Evolutionary conservation across 2,797 vertebrate genomes (phyloP).

Genomic region (Nasua narica): DNA sequence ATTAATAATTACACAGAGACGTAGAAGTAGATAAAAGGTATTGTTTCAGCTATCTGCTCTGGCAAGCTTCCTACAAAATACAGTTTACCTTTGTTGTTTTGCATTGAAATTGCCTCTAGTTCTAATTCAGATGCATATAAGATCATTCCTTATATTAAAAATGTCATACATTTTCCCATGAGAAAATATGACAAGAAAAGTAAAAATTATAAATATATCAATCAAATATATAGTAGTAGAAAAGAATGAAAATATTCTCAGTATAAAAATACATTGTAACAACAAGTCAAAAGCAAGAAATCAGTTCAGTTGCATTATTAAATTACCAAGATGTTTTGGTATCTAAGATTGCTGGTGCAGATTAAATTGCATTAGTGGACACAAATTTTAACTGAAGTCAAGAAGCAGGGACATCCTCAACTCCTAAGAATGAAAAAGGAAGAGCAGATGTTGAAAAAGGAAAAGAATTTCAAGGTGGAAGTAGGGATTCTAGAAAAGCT

Average conservation of each 20-base stretch:
- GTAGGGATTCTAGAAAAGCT: neutral
- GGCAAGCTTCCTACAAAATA: constrained; percentile 38
- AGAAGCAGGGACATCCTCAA: neutral
- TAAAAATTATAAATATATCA: constrained; percentile 11
- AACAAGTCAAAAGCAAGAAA: neutral
- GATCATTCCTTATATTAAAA: constrained; percentile 23
- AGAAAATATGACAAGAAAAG: constrained; percentile 57
- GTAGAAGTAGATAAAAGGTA: neutral
- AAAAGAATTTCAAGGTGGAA: neutral
- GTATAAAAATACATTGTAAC: neutral
- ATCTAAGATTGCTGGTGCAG: neutral
- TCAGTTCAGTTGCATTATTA: neutral
- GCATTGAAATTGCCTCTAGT: constrained; percentile 9
- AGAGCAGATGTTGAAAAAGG: neutral
- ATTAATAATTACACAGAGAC: constrained; percentile 10
- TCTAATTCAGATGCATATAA: constrained; percentile 44
- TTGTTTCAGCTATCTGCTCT: constrained; percentile 14
- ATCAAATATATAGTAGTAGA: neutral
- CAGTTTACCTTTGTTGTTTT: constrained; percentile 43
- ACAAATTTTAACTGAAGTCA: neutral
- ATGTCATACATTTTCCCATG: constrained; percentile 28
- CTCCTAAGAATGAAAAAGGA: neutral
- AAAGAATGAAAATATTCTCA: constrained; percentile 39
- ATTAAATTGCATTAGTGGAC: constrained; percentile 35
- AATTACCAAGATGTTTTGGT: neutral